A percentile compares a stretch with the other conserved stretches of the same genome.
Conservation (phyloP, 2,797 vertebrate species). For the Crenichthys baileyi region DNA sequence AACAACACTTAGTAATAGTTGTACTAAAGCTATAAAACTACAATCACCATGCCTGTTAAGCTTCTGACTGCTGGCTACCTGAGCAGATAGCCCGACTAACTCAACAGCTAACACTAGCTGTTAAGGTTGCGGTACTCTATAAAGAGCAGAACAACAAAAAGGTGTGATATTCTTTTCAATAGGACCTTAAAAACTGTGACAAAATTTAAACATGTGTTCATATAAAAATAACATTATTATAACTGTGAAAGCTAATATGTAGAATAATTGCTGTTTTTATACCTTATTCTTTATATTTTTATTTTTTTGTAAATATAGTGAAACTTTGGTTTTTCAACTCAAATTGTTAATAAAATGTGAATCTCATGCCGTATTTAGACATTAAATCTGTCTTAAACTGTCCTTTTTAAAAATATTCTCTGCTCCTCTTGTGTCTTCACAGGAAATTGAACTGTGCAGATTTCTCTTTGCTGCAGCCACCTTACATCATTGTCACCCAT, state of each 20-base stretch:
- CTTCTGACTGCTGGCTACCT: neutral
- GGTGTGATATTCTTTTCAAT: neutral
- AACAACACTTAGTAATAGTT: neutral
- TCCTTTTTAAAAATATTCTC: neutral
- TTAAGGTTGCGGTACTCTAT: neutral
- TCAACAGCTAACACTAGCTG: neutral
- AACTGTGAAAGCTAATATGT: neutral
- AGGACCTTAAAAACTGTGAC: neutral
- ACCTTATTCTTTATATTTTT: neutral
- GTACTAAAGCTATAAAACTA: neutral
- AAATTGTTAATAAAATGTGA: neutral
- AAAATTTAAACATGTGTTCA: neutral
- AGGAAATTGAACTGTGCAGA: neutral
- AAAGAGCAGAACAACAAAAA: neutral
- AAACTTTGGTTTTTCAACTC: neutral
- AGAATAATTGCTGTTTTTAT: neutral
- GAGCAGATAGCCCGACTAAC: neutral
- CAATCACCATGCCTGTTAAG: neutral
- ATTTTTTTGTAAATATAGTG: neutral
- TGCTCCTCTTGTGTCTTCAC: conserved; percentile 1
- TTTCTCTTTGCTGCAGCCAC: conserved; percentile 8
- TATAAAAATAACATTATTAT: neutral
- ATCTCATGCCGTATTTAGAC: neutral
- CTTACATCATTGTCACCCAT: conserved; percentile 22
- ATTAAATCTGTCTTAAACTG: neutral